Conservation (phyloP, 2,888 invertebrate genomes). For the Troilus luridus region DNA sequence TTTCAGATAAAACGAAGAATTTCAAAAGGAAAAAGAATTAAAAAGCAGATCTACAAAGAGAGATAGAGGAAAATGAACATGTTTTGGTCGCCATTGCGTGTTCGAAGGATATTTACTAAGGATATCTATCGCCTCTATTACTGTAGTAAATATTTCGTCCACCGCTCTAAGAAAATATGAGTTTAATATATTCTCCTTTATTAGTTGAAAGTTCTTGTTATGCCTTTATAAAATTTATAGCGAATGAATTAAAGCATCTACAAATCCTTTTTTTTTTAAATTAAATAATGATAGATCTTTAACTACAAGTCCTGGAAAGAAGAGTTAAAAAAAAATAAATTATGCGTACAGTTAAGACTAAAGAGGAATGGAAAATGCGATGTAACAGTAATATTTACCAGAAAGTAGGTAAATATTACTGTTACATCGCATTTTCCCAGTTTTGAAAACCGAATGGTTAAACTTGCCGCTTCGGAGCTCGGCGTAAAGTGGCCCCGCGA, state of each 20-base stretch:
- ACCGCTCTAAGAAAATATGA: not conserved
- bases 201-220: not conserved
- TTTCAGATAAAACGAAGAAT: not conserved
- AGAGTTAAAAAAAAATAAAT: too few species aligned
- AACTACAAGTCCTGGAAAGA: too few species aligned
- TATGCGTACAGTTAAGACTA: too few species aligned
- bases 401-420: too few species aligned
- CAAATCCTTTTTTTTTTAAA: too few species aligned
- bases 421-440: too few species aligned
- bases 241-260: too few species aligned
- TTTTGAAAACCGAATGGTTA: not conserved
- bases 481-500: not conserved
- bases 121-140: conserved; percentile 5
- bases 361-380: too few species aligned
- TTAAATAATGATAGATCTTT: too few species aligned
- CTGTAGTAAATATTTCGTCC: not conserved
- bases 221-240: too few species aligned
- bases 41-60: not conserved
- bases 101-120: not conserved
- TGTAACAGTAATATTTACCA: too few species aligned
- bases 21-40: not conserved
- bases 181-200: not conserved
- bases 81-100: not conserved
- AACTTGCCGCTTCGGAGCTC: not conserved
- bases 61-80: not conserved